Conservation (phyloP, 2,888 invertebrate species). For the Parnassius smintheus region DNA sequence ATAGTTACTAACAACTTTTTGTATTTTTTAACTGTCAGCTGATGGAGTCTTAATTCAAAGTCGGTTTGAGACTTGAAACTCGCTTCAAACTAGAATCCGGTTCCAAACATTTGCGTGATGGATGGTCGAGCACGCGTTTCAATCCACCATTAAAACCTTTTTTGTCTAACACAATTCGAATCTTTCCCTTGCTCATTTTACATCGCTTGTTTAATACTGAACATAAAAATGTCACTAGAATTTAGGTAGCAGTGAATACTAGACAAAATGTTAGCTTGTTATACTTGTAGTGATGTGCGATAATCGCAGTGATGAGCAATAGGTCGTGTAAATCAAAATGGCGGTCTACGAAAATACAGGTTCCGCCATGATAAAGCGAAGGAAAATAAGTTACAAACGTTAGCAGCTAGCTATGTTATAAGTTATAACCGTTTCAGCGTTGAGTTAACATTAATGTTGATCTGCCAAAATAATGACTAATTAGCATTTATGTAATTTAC, state of each 20-base stretch:
- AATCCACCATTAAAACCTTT: constrained; percentile 38
- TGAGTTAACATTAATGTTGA: neutral
- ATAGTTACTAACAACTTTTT: too few species aligned
- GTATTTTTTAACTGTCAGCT: constrained; percentile 40
- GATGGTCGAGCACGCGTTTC: constrained; percentile 63
- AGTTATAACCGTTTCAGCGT: neutral
- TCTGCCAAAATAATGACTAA: too few species aligned
- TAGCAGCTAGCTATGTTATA: constrained; percentile 16
- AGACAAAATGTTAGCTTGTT: neutral
- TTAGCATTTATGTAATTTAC: too few species aligned
- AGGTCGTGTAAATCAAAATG: constrained; percentile 72
- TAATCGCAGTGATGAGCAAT: constrained; percentile 61
- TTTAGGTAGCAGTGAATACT: constrained; percentile 37
- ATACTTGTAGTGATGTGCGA: constrained; percentile 32
- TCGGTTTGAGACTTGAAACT: constrained; percentile 55
- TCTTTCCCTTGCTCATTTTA: constrained; percentile 28
- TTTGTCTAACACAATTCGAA: constrained; percentile 34
- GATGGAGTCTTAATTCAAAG: constrained; percentile 52
- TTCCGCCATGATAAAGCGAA: constrained; percentile 58
- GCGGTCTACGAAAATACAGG: constrained; percentile 73
- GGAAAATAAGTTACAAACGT: constrained; percentile 48
- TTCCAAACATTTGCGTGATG: constrained; percentile 73
- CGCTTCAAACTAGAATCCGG: constrained; percentile 62
- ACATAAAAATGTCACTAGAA: neutral
- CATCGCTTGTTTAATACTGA: constrained; percentile 39